These are phyloP conservation scores for Laothoe populi DNA, from an alignment of 2,888 invertebrate species.

Conservation along the genomic window DNA sequence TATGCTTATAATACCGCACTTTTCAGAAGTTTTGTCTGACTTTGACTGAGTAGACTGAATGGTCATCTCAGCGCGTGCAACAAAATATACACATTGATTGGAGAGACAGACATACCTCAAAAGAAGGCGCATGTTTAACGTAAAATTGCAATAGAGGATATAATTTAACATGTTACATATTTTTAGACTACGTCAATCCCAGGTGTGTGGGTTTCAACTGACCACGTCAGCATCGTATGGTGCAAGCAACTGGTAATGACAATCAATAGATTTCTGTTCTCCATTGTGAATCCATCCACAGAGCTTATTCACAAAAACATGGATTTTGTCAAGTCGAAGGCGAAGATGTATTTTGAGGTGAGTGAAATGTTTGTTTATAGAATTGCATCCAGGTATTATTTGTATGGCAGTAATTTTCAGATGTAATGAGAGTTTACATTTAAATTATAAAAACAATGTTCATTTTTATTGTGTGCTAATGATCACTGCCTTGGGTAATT, in stretches of 20 bases:
- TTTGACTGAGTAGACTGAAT: no score
- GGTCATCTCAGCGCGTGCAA: no score
- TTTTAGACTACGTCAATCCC: slow-evolving; percentile 90
- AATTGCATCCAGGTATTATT: background rate
- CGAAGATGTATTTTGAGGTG: slow-evolving; percentile 70
- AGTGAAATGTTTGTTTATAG: background rate
- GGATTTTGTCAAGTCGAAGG: slow-evolving; percentile 51
- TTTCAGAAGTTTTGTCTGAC: no score
- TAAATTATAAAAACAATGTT: no score
- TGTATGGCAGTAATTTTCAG: background rate
- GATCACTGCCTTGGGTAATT: no score
- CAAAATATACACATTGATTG: no score
- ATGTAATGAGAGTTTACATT: no score
- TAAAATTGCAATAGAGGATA: no score
- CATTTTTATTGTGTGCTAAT: no score
- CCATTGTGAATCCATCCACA: slow-evolving; percentile 86
- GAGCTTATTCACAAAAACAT: slow-evolving; percentile 63
- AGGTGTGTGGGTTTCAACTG: slow-evolving; percentile 93
- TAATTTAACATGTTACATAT: slow-evolving; percentile 25
- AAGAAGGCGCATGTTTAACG: no score
- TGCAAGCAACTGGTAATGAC: slow-evolving; percentile 94
- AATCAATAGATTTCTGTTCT: slow-evolving; percentile 92
- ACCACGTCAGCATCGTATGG: slow-evolving; percentile 97
- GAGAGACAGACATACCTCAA: no score
- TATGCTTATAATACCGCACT: no score